Evolutionary conservation across 2,113 vertebrate species (phyloP), one percentile per base, ranked within the genome.

Genomic region (Labrus mixtus): DNA sequence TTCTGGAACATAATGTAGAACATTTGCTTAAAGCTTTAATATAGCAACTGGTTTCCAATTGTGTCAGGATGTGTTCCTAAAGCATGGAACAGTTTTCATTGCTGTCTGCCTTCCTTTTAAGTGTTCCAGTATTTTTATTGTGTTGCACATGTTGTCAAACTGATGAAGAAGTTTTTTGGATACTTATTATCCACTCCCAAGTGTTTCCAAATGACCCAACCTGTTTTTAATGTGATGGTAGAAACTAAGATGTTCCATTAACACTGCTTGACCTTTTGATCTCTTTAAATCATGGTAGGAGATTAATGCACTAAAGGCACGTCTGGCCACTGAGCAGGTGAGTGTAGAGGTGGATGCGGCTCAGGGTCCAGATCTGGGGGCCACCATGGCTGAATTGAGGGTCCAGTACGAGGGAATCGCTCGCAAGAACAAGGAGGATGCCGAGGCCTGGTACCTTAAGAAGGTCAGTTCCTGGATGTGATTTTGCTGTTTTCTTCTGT

Each of bases 401-500:
- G 81, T 91, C 36, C 94, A 96, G 76, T 96, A 96, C 19, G 95
- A 96, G 60, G 91, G 91, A 22, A 94, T 96, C 7, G 75, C 93
- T 20, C 90, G 90, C 55, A 95, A 95, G 78, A 96, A 95, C 91
- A 95, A 95, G 76, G 95, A 95, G 50, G 95, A 96, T 1, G 87
- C 95, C 0, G 94, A 96, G 68, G 36, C 88, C 66, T 95, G 95
- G 93, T 96, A 94, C 81, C 84, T 94, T 9, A 93, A 92, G 81
- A 95, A 96, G 95, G 95, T 95, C 48, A 59, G 85, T 77, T 33
- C 1, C 12, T 60, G 41, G 43, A 9, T 8, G 17, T 7, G 39
- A 10, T 9, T 41, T 41, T 11, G 9, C 39, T 39, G 8, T 39
- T 39, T 4, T 39, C 11, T 41, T 48, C 46, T 48, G 46, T 17